phyloP scores from a whole-genome alignment of 2,888 invertebrate species.

The Diachrysia chrysitis region DNA sequence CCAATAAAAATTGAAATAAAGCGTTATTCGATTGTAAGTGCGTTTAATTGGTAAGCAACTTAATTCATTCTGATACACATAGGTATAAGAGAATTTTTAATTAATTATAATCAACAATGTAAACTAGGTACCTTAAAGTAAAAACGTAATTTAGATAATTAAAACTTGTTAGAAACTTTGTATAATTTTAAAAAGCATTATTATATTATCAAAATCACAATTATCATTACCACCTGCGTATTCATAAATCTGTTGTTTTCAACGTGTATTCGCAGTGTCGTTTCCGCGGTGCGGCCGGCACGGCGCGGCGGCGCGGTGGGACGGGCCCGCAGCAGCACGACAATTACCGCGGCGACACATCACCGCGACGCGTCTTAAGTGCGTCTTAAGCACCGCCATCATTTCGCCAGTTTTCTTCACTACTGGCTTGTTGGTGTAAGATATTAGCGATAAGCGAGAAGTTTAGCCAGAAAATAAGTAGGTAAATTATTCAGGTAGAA shows the following conservation, averaged over 20 bases:
- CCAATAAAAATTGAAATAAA: constrained; percentile 27
- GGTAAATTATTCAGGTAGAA: background rate
- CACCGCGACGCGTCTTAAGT: constrained; percentile 56
- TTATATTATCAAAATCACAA: background rate
- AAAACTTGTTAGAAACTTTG: no score
- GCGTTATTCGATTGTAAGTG: constrained; percentile 7
- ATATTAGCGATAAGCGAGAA: constrained; percentile 20
- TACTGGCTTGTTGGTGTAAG: constrained; percentile 33
- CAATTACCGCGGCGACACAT: constrained; percentile 64
- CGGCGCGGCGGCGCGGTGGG: constrained; percentile 27
- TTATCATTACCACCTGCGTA: background rate
- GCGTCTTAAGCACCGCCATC: constrained; percentile 65
- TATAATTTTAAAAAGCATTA: background rate
- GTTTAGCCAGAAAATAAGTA: background rate
- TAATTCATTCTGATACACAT: no score
- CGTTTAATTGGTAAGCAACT: no score
- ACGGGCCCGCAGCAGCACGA: constrained; percentile 41
- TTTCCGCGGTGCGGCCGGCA: constrained; percentile 23
- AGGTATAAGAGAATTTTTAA: no score
- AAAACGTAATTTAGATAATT: no score
- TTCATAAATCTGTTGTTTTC: constrained; percentile 11
- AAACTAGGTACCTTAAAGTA: no score
- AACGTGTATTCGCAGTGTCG: constrained; percentile 37
- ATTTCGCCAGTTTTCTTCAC: constrained; percentile 63
- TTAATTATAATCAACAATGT: no score